Percentiles rank a stretch among this genome's conserved stretches.
Conservation (phyloP, 1,140 invertebrate genomes). For the Ceratitis capitata region DNA sequence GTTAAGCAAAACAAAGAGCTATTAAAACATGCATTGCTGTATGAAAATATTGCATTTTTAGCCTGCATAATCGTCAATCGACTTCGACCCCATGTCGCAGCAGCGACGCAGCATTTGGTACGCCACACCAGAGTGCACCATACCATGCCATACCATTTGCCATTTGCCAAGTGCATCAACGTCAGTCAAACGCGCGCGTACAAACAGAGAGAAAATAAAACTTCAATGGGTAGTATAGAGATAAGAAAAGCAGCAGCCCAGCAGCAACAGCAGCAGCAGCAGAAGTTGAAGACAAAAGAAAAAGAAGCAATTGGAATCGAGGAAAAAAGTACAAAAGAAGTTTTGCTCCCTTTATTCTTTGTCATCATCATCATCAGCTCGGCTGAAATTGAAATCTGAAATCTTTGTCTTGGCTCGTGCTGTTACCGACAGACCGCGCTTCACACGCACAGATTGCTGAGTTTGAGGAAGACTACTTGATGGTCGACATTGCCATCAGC, state of each 20-base stretch:
- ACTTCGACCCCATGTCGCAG: slow-evolving; percentile 25
- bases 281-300: neutral
- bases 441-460: slow-evolving; percentile 9
- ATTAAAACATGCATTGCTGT: slow-evolving; percentile 34
- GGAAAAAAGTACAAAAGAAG: neutral
- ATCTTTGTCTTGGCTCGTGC: slow-evolving; percentile 36
- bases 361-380: slow-evolving; percentile 6
- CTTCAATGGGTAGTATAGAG: slow-evolving; percentile 8
- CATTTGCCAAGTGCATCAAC: slow-evolving; percentile 31
- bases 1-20: slow-evolving; percentile 28
- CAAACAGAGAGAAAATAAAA: neutral
- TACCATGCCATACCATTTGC: neutral
- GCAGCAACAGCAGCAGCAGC: neutral
- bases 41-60: slow-evolving; percentile 27
- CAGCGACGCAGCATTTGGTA: neutral
- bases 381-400: slow-evolving; percentile 32
- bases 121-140: neutral
- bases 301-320: neutral
- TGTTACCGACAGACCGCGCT: neutral
- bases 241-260: neutral
- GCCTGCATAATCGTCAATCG: slow-evolving; percentile 35
- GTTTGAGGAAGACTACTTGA: neutral
- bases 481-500: neutral
- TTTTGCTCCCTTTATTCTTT: slow-evolving; percentile 25
- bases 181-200: neutral